Conservation (phyloP, 2,797 vertebrate genomes). For the Chromis chromis region DNA sequence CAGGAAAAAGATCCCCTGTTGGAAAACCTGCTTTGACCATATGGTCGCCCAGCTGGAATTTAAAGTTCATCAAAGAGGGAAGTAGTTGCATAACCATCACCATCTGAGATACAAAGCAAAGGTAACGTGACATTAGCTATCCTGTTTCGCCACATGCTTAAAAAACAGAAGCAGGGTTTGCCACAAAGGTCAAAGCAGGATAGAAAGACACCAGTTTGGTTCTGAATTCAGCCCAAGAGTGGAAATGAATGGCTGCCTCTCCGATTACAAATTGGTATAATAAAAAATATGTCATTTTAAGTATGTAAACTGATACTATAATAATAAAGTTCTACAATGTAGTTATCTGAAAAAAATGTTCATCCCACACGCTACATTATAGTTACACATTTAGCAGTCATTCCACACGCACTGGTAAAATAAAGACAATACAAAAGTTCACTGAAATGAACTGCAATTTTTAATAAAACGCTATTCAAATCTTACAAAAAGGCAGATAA, state of each 20-base stretch:
- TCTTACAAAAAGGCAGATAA: slow-evolving; percentile 84
- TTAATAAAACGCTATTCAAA: slow-evolving; percentile 85
- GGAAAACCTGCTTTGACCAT: slow-evolving; percentile 68
- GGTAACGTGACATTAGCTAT: slow-evolving; percentile 66
- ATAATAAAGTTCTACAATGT: neutral
- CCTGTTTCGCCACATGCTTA: slow-evolving; percentile 63
- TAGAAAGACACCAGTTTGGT: slow-evolving; percentile 19
- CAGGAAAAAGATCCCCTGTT: slow-evolving; percentile 59
- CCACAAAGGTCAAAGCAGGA: slow-evolving; percentile 63
- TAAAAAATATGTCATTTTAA: neutral
- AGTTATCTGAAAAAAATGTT: neutral
- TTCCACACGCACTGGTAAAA: slow-evolving; percentile 66
- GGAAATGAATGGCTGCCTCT: slow-evolving; percentile 10
- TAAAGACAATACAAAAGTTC: slow-evolving; percentile 84
- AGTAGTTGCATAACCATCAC: slow-evolving; percentile 65
- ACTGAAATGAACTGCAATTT: slow-evolving; percentile 80
- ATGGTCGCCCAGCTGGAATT: slow-evolving; percentile 65
- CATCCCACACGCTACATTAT: slow-evolving; percentile 19
- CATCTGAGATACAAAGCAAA: slow-evolving; percentile 51
- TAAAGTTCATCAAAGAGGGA: slow-evolving; percentile 65
- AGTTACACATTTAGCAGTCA: slow-evolving; percentile 45
- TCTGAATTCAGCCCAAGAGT: neutral
- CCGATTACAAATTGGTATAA: neutral
- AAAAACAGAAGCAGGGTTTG: slow-evolving; percentile 52
- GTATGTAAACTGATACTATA: neutral